phyloP scores from a whole-genome alignment of 2,113 vertebrate species.

The Amblyopsis rosae region DNA sequence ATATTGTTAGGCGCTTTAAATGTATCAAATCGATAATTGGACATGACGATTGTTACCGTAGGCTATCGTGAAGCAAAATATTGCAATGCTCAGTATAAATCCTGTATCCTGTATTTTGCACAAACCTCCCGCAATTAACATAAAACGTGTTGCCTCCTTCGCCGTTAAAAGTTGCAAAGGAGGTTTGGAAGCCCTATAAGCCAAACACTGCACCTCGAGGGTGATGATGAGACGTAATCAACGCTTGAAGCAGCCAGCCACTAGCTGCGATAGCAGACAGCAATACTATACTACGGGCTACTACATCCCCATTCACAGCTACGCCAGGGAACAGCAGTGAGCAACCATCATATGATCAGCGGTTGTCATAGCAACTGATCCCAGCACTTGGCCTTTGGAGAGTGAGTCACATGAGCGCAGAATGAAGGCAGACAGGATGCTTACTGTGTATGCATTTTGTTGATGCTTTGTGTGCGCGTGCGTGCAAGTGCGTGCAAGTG shows the following conservation, averaged over 20 bases:
- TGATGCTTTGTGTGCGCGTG: conserved; percentile 17
- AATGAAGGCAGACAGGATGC: conserved; percentile 67
- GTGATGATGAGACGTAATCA: too few species aligned
- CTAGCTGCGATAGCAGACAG: too few species aligned
- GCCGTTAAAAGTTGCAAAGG: conserved; percentile 48
- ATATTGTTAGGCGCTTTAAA: too few species aligned
- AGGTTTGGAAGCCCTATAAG: too few species aligned
- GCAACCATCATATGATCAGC: conserved; percentile 78
- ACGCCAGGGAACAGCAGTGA: conserved; percentile 45
- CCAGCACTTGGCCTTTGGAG: conserved; percentile 74
- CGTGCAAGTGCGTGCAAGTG: conserved; percentile 1
- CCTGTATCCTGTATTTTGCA: too few species aligned
- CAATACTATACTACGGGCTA: background rate
- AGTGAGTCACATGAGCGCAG: conserved; percentile 78
- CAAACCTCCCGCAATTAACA: too few species aligned
- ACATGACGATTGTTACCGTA: too few species aligned
- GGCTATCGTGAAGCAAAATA: too few species aligned
- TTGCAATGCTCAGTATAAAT: too few species aligned
- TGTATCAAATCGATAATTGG: too few species aligned
- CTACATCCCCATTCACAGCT: conserved; percentile 39
- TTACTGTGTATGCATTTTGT: conserved; percentile 57
- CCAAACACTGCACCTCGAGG: too few species aligned
- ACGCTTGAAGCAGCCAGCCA: too few species aligned
- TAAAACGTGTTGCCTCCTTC: conserved; percentile 15
- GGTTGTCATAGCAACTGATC: conserved; percentile 82